Conservation (phyloP, 1,140 invertebrate genomes). For the Papilio xuthus region DNA sequence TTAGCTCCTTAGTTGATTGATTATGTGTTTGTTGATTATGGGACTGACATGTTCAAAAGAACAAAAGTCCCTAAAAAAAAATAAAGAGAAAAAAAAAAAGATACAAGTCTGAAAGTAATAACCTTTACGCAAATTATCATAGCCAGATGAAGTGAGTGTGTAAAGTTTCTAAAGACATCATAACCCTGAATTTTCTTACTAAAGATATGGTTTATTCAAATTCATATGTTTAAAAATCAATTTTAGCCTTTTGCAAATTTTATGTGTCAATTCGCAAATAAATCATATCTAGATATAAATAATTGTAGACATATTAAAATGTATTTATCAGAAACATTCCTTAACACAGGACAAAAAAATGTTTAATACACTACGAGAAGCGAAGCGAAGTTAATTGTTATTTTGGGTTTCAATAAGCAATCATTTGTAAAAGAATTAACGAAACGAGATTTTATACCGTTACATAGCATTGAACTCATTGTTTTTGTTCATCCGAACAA, state of each 20-base stretch:
- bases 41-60: no score
- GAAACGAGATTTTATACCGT: slow-evolving; percentile 22
- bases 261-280: background rate
- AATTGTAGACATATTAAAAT: background rate
- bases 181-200: background rate
- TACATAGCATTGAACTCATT: slow-evolving; percentile 26
- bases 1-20: no score
- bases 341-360: background rate
- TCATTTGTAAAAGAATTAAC: slow-evolving; percentile 27
- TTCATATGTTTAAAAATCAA: background rate
- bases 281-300: background rate
- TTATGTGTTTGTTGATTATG: no score
- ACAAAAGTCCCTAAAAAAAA: no score
- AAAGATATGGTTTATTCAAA: background rate
- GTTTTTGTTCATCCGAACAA: slow-evolving; percentile 31
- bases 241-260: background rate
- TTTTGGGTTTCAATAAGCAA: background rate
- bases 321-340: background rate
- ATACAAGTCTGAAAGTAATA: background rate
- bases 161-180: slow-evolving; percentile 18
- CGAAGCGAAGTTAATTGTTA: background rate
- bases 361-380: background rate
- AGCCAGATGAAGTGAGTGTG: background rate
- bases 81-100: no score
- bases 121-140: background rate